Evolutionary conservation across 2,113 vertebrate genomes (phyloP), one percentile per base, ranked within the genome.

Genomic region (Pomatostomus ruficeps): DNA sequence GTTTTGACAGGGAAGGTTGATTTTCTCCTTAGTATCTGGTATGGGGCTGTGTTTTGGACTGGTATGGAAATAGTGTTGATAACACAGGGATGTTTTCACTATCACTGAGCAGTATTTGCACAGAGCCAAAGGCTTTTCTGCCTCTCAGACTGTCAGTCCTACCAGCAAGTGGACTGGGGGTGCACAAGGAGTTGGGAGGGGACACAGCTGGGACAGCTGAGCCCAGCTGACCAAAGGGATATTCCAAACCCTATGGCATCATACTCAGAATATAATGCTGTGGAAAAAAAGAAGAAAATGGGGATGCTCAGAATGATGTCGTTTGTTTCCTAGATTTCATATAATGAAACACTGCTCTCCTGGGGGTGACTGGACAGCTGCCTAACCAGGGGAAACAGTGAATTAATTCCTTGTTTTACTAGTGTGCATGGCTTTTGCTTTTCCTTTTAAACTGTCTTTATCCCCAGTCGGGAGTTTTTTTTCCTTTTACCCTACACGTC

Each of bases 261-360:
- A 15, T 62, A 10, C 4, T 62, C 11, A 71, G 36, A 36, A 40
- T 9, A 19, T 15, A 61, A 33, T n/a, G 1, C 3, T 23, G 4
- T 7, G 10, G 5, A 3, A 10, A 43, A 66, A 48, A 45, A 14
- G 11, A 15, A 59, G 23, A 17, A 79, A 59, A 10, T 1, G 7
- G 3, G 5, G 6, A 38, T 2, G 1, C 22, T 59, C 2, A 2
- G 11, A 29, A 11, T 21, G 2, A 33, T 16, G 9, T 2, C 0
- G 0, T 42, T 85, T 62, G 7, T 36, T 81, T 81, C 22, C 14
- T 25, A 58, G 40, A 8, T 36, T 52, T 12, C 0, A 0, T 2
- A 2, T 40, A 33, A 67, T 24, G 36, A 25, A 87, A 14, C 8
- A 8, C 16, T 68, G 28, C 10, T 54, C 6, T 72, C 48, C 35